Evolutionary conservation across 2,797 vertebrate genomes (phyloP).

Genomic region (Lycodopsis pacificus): DNA sequence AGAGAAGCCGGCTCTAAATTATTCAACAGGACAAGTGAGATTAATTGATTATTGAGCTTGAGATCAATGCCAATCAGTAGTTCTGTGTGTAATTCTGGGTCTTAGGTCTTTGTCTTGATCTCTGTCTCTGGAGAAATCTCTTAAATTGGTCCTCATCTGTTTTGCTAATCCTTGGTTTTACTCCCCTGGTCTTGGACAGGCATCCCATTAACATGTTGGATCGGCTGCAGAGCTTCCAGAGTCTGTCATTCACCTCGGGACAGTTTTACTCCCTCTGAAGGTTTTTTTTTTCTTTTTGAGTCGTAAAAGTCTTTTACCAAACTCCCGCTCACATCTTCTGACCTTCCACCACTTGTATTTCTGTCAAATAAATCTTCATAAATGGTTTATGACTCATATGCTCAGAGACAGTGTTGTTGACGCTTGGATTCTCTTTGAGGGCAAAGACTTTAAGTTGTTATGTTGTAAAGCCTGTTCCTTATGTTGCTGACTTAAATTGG

Average conservation of each 20-base stretch:
- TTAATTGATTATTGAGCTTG: constrained; percentile 77
- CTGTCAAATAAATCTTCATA: constrained; percentile 42
- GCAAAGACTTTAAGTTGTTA: constrained; percentile 26
- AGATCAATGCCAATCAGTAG: constrained; percentile 76
- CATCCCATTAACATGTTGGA: constrained; percentile 55
- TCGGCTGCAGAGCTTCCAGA: constrained; percentile 27
- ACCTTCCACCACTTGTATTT: constrained; percentile 41
- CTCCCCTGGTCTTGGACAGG: constrained; percentile 32
- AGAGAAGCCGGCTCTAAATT: constrained; percentile 50
- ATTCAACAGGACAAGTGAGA: constrained; percentile 64
- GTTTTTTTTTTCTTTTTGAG: neutral
- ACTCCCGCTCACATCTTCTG: constrained; percentile 29
- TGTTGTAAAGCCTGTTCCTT: constrained; percentile 9
- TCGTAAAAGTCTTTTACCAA: constrained; percentile 29
- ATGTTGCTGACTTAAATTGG: constrained; percentile 13
- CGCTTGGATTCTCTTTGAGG: constrained; percentile 15
- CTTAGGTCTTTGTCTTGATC: constrained; percentile 63
- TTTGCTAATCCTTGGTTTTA: constrained; percentile 64
- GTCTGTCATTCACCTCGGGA: constrained; percentile 10
- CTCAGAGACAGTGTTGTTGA: neutral
- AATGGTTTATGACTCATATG: constrained; percentile 32
- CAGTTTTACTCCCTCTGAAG: constrained; percentile 12
- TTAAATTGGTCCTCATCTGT: constrained; percentile 59
- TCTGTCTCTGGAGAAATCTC: constrained; percentile 65
- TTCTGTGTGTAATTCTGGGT: constrained; percentile 63